Conservation (phyloP, 2,113 vertebrate species). For the Clarias magur region DNA sequence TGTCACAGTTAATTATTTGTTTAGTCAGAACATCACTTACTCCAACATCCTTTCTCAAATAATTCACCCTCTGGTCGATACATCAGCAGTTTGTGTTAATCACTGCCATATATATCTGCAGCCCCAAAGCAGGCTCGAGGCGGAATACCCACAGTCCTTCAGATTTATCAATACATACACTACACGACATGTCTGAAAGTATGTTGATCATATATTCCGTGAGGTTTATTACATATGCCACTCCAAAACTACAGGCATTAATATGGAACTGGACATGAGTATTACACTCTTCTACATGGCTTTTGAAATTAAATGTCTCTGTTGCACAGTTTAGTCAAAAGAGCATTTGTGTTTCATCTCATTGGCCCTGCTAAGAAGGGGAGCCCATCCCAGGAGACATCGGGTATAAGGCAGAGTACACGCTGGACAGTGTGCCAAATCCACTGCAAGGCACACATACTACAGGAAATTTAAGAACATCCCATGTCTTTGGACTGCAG, state of each 20-base stretch:
- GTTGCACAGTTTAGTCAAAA: not conserved
- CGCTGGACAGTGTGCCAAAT: too few species aligned
- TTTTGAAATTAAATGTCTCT: not conserved
- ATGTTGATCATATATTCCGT: not conserved
- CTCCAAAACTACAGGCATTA: not conserved
- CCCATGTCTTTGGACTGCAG: too few species aligned
- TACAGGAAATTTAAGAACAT: too few species aligned
- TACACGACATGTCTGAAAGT: not conserved
- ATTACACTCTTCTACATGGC: not conserved
- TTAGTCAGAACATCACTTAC: conserved; percentile 38
- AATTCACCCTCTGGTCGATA: conserved; percentile 29
- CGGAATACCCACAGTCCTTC: not conserved
- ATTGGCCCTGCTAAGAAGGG: not conserved
- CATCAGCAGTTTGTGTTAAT: conserved; percentile 43
- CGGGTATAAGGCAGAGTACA: too few species aligned
- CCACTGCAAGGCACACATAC: too few species aligned
- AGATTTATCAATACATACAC: not conserved
- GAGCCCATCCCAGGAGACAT: too few species aligned
- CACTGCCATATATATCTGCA: conserved; percentile 32
- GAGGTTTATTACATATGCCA: not conserved
- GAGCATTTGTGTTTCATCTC: not conserved
- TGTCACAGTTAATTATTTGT: conserved; percentile 41
- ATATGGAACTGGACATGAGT: not conserved
- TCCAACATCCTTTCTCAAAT: conserved; percentile 37
- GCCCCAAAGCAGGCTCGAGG: not conserved